Evolutionary conservation across 2,797 vertebrate species (phyloP), one percentile per base, ranked within the genome.

Genomic region (Anniella stebbinsi): DNA sequence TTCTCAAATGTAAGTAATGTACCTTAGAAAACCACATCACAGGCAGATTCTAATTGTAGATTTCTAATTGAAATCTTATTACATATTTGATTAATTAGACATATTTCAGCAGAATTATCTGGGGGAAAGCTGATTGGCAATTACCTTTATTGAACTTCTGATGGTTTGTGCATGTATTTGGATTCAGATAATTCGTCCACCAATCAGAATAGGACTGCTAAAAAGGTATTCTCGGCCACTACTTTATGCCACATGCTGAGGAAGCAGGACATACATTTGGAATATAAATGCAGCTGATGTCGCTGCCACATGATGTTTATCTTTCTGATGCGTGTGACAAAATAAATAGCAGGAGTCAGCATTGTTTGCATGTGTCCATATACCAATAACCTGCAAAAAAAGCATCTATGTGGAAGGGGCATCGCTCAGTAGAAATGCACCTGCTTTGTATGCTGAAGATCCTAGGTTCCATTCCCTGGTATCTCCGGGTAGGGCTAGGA

Each of bases 41-140:
- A 69, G n/a, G 3, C 60, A 54, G 21, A 67, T 67, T 89, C 57
- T 45, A 69, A 84, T 38, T 45, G 60, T 30, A 75, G 25, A 48
- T 81, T 81, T 88, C 72, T 63, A 76, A 75, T 30, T 41, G 15
- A 75, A 87, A 87, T 28, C 41, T 63, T 75, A 23, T 33, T 75
- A 87, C 30, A 41, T 41, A 41, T 30, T 54, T 86, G 72, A 45
- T 60, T 76, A 63, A 18, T n/a, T n/a, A 10, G 15, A 63, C 30
- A 41, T 41, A 33, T 30, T 77, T 66, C 66, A 21, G 28, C 73
- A 63, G 57, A 76, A 63, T 10, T 63, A 66, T 77, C 10, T 63
- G 9, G 54, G 33, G 36, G 1, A 63, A 21, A 13, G 38, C 9
- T 17, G 17, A 38, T 33, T 87, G 30, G 3, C 84, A 73, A 57